These are phyloP conservation scores for Cantharis lateralis DNA, from an alignment of 2,888 invertebrate genomes.

Conservation along the genomic window DNA sequence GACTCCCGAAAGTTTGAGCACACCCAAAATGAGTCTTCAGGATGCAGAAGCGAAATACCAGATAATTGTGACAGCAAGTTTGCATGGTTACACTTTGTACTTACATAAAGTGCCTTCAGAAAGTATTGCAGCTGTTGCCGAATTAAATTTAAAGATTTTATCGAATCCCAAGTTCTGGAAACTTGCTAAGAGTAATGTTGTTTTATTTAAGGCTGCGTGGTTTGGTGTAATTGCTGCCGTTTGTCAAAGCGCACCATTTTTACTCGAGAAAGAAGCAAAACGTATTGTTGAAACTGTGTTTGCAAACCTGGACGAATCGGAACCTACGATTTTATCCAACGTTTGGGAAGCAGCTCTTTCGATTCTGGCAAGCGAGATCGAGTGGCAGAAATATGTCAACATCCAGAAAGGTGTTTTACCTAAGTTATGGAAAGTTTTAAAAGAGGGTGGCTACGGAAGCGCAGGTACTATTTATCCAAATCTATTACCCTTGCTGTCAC, in stretches of 20 bases:
- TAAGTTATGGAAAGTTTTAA: constrained; percentile 69
- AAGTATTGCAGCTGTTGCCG: constrained; percentile 56
- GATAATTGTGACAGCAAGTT: constrained; percentile 66
- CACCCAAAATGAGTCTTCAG: constrained; percentile 62
- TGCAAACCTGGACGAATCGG: constrained; percentile 69
- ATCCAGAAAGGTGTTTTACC: constrained; percentile 75
- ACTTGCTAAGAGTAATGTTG: constrained; percentile 61
- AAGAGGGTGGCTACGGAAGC: constrained; percentile 77
- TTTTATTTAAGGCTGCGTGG: constrained; percentile 66
- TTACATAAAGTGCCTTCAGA: constrained; percentile 61
- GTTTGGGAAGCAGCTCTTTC: constrained; percentile 75
- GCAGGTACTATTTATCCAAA: constrained; percentile 73
- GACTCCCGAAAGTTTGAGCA: constrained; percentile 61
- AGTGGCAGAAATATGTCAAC: constrained; percentile 72
- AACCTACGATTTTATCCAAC: constrained; percentile 67
- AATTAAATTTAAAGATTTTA: constrained; percentile 61
- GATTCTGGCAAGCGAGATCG: constrained; percentile 49
- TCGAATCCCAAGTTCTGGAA: constrained; percentile 74
- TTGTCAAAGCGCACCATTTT: constrained; percentile 61
- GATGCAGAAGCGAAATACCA: constrained; percentile 73
- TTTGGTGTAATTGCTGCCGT: constrained; percentile 67
- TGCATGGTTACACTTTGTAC: constrained; percentile 69
- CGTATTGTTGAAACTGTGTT: constrained; percentile 65
- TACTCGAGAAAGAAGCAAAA: constrained; percentile 61
- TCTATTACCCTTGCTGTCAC: constrained; percentile 76